phyloP scores from a whole-genome alignment of 2,888 invertebrate genomes.

The Drosophila borborema region DNA sequence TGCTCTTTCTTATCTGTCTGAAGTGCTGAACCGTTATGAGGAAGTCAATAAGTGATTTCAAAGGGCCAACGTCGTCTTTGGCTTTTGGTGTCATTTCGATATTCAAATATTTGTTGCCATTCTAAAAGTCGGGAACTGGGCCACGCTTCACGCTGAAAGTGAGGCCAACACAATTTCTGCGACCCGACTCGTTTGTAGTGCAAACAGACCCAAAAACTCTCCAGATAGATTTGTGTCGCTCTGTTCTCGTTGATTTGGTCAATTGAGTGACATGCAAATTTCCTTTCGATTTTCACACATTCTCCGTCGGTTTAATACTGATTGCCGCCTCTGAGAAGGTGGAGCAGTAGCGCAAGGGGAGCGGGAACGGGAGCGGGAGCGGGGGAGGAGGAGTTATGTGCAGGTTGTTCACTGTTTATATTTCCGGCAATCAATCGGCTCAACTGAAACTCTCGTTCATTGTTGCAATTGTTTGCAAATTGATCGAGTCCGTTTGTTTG shows the following conservation, averaged over 20 bases:
- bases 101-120: conserved; percentile 69
- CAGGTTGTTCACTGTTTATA: conserved; percentile 64
- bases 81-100: conserved; percentile 60
- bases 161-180: conserved; percentile 34
- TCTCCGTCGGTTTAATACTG: conserved; percentile 50
- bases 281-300: conserved; percentile 77
- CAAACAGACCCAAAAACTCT: conserved; percentile 61
- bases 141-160: conserved; percentile 48
- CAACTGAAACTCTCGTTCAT: conserved; percentile 60
- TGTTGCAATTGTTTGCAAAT: conserved; percentile 68
- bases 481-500: conserved; percentile 48
- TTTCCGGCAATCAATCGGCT: conserved; percentile 76
- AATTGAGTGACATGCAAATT: conserved; percentile 78
- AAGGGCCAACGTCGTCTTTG: conserved; percentile 29
- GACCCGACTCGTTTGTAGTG: conserved; percentile 61
- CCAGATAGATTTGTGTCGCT: conserved; percentile 52
- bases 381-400: conserved; percentile 46
- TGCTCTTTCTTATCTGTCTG: conserved; percentile 59
- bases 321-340: conserved; percentile 55
- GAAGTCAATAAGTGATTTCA: conserved; percentile 53
- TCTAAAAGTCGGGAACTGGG: conserved; percentile 59
- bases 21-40: conserved; percentile 49
- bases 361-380: background rate
- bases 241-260: conserved; percentile 52
- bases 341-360: no score